Evolutionary conservation across 2,888 invertebrate genomes (phyloP).

Genomic region (Rutpela maculata): DNA sequence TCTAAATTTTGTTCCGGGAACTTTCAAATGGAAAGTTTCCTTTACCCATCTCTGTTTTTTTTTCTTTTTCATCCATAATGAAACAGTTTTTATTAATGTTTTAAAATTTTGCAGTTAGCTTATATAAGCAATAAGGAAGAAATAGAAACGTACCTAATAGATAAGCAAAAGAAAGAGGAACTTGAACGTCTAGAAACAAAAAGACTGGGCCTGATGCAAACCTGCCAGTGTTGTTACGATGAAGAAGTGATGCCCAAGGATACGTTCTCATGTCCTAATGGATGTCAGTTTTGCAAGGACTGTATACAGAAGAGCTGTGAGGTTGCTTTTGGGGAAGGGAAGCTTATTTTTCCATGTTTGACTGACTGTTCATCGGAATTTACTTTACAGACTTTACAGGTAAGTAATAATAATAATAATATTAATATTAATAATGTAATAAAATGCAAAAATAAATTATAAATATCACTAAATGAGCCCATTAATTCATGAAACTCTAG

Average conservation of each 20-base stretch:
- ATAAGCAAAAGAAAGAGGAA: conserved; percentile 55
- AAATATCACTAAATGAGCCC: no score
- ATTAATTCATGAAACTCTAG: no score
- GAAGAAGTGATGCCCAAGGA: conserved; percentile 75
- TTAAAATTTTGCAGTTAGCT: conserved; percentile 61
- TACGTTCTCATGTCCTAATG: conserved; percentile 70
- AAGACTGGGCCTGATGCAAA: conserved; percentile 69
- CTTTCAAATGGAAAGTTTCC: no score
- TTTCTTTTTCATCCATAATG: no score
- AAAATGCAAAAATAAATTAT: no score
- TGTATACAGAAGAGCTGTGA: conserved; percentile 72
- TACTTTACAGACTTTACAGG: conserved; percentile 67
- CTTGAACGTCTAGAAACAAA: conserved; percentile 66
- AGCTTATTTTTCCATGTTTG: conserved; percentile 74
- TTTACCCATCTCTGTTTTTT: no score
- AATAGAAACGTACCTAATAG: conserved; percentile 61
- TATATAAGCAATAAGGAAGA: conserved; percentile 66
- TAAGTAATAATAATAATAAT: no score
- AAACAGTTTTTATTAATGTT: no score
- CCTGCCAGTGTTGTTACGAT: conserved; percentile 77
- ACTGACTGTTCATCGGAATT: conserved; percentile 69
- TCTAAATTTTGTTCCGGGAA: no score
- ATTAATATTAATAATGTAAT: no score
- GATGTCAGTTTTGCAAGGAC: conserved; percentile 73
- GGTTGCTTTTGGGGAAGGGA: conserved; percentile 71